Percentiles rank a stretch among this genome's conserved stretches.
phyloP scores from a whole-genome alignment of 2,888 invertebrate genomes.

The Aporophyla lueneburgensis region DNA sequence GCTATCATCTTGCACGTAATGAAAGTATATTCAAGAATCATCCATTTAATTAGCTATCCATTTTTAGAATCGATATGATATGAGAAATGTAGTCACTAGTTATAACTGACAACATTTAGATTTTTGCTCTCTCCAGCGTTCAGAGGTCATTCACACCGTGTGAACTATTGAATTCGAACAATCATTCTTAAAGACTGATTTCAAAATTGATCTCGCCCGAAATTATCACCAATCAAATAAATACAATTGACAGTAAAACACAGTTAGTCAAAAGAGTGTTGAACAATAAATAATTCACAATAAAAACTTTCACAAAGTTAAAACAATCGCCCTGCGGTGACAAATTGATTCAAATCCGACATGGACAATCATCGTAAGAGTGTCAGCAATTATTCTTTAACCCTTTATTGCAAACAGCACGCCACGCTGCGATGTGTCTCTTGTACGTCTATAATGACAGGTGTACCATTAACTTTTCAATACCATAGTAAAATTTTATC shows the following conservation, averaged over 20 bases:
- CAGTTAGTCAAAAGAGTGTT: conserved; percentile 57
- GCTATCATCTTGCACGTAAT: conserved; percentile 62
- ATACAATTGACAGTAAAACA: conserved; percentile 47
- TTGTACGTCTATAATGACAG: conserved; percentile 32
- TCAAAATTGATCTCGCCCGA: conserved; percentile 42
- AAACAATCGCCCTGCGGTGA: conserved; percentile 68
- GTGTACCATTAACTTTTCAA: conserved; percentile 45
- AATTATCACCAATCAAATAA: conserved; percentile 51
- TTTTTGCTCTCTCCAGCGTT: conserved; percentile 46
- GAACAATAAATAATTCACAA: conserved; percentile 52
- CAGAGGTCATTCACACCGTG: conserved; percentile 54
- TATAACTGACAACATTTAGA: conserved; percentile 50
- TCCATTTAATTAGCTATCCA: conserved; percentile 68
- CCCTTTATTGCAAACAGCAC: conserved; percentile 49
- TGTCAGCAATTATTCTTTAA: conserved; percentile 49
- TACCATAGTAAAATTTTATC: conserved; percentile 34
- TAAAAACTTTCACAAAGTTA: conserved; percentile 57
- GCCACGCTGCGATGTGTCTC: conserved; percentile 39
- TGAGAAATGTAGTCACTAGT: conserved; percentile 47
- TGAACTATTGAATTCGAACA: conserved; percentile 36
- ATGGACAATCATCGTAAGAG: conserved; percentile 55
- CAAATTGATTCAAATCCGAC: conserved; percentile 73
- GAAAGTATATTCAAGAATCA: conserved; percentile 73
- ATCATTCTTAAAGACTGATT: conserved; percentile 28
- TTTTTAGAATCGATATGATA: conserved; percentile 66